A percentile compares a stretch with the other conserved stretches of the same genome.
Conservation (phyloP, 2,113 vertebrate species). For the Phoxinus phoxinus region DNA sequence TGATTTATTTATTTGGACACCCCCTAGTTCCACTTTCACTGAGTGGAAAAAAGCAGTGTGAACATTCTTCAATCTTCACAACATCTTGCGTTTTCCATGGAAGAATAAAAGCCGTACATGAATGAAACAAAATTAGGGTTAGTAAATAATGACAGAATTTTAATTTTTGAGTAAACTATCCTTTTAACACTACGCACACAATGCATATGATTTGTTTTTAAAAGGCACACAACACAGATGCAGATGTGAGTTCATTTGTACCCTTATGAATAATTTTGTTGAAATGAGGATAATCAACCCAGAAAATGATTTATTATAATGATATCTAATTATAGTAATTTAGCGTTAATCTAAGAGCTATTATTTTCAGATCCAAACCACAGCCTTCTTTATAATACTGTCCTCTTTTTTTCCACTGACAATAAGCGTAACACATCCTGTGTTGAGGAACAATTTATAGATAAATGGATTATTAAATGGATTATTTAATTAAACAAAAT, state of each 20-base stretch:
- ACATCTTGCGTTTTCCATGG: neutral
- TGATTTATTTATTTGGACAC: neutral
- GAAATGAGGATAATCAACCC: conserved; percentile 41
- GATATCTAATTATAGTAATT: conserved; percentile 54
- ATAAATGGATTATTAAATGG: neutral
- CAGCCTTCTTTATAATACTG: neutral
- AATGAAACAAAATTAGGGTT: neutral
- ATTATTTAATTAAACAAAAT: neutral
- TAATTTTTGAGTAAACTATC: neutral
- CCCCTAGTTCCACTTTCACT: neutral
- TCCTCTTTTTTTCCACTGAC: neutral
- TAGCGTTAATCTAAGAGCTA: conserved; percentile 11
- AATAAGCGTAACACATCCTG: neutral
- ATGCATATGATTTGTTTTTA: neutral
- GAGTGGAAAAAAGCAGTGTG: neutral
- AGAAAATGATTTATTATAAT: conserved; percentile 40
- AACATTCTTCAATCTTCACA: neutral
- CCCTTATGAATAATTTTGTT: conserved; percentile 30
- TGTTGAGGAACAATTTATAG: neutral
- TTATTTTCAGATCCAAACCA: conserved; percentile 20
- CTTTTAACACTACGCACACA: neutral
- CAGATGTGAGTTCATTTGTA: neutral
- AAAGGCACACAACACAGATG: neutral
- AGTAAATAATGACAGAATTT: neutral
- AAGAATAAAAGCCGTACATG: neutral